Percentiles rank a stretch among this genome's conserved stretches.
Conservation (phyloP, 2,797 vertebrate species). For the Catamblyrhynchus diadema region DNA sequence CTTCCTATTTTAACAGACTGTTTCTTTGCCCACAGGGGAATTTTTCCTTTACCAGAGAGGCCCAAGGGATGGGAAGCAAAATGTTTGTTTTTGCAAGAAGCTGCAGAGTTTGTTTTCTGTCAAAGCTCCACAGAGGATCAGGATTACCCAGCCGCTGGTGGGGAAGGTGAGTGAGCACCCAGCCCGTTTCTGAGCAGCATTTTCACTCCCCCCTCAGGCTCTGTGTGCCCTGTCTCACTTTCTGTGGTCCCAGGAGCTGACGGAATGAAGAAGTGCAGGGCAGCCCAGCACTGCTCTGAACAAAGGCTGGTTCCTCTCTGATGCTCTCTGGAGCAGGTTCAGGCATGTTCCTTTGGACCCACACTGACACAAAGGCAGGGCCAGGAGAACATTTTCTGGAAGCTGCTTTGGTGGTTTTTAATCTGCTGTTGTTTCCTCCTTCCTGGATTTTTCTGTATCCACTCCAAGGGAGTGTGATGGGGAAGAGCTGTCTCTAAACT, state of each 20-base stretch:
- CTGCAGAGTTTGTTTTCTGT: fast-evolving
- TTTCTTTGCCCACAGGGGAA: background rate
- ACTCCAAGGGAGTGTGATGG: background rate
- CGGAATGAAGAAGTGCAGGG: background rate
- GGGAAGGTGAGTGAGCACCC: background rate
- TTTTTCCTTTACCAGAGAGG: background rate
- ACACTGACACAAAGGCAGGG: background rate
- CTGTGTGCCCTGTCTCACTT: background rate
- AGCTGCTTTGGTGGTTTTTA: background rate
- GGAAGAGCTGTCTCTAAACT: background rate
- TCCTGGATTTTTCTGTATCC: background rate
- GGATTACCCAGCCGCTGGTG: fast-evolving
- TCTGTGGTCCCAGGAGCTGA: background rate
- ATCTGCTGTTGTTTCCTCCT: background rate
- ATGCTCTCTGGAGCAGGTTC: background rate
- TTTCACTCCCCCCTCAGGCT: fast-evolving
- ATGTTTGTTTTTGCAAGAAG: background rate
- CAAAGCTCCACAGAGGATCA: background rate
- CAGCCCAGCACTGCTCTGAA: background rate
- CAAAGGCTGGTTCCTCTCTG: background rate
- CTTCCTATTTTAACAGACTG: background rate
- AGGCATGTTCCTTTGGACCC: background rate
- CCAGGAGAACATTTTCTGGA: background rate
- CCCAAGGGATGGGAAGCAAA: background rate
- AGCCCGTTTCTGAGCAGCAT: background rate